phyloP scores from a whole-genome alignment of 2,888 invertebrate species.

The Glaucopsyche alexis region DNA sequence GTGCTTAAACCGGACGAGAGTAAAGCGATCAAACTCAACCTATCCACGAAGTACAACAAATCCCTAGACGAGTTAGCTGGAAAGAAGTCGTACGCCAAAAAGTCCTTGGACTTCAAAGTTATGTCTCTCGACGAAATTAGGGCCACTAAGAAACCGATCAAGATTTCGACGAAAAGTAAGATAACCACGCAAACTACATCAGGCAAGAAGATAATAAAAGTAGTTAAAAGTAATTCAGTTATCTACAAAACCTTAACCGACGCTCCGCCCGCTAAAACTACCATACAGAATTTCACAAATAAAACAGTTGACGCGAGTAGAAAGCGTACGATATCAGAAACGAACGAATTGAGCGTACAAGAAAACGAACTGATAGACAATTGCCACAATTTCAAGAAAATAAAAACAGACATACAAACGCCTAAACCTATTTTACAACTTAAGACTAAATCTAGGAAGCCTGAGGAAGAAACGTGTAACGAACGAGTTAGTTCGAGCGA shows the following conservation, averaged over 20 bases:
- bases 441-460: conserved; percentile 55
- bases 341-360: conserved; percentile 61
- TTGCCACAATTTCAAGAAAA: conserved; percentile 66
- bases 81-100: conserved; percentile 51
- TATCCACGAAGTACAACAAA: conserved; percentile 66
- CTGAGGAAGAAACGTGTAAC: conserved; percentile 1
- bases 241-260: conserved; percentile 68
- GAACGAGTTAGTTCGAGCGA: conserved; percentile 16
- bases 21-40: conserved; percentile 54
- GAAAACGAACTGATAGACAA: conserved; percentile 67
- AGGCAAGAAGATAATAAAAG: conserved; percentile 71
- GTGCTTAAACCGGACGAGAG: conserved; percentile 49
- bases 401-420: conserved; percentile 58
- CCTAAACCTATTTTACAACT: conserved; percentile 56
- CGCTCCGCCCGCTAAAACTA: conserved; percentile 39
- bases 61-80: conserved; percentile 74
- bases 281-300: conserved; percentile 47
- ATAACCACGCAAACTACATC: conserved; percentile 55
- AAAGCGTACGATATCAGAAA: conserved; percentile 66
- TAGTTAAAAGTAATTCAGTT: conserved; percentile 70
- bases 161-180: conserved; percentile 63
- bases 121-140: conserved; percentile 76
- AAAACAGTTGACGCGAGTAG: conserved; percentile 54
- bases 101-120: conserved; percentile 68
- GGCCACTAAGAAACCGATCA: conserved; percentile 58